Evolutionary conservation across 2,888 invertebrate species (phyloP), one percentile per base, ranked within the genome.

Genomic region (Apamea anceps): DNA sequence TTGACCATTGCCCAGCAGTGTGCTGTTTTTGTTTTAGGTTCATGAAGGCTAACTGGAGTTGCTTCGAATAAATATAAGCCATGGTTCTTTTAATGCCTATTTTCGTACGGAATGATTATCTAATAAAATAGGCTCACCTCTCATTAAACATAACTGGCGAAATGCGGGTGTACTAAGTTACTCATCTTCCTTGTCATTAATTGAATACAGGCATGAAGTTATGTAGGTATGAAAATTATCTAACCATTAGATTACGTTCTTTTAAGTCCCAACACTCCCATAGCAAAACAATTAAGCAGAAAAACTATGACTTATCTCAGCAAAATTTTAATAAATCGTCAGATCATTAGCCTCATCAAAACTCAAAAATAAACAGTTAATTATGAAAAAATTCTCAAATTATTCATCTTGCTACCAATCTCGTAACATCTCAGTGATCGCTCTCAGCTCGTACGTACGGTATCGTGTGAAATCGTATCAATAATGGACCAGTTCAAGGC

Each of bases 391-490:
- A 32, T 18, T 70, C 70, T 42, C 57, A 67, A 75, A 76, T 67
- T 73, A 73, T 79, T 70, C 65, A 25, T 57, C 13, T 37, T 63
- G 68, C 68, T 79, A 51, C 85, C 45, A 74, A 79, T 85, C 85
- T 87, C 81, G 82, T 84, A 78, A 89, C 86, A 88, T 88, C 86
- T 86, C 82, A 76, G 84, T 86, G 83, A 85, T 82, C 88, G 57
- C 63, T 79, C 79, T 88, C 85, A 79, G 84, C 80, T 82, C 82
- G 83, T 84, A 84, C 77, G 73, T 79, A 78, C 63, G 85, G 87
- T 88, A 90, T 92, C 91, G 91, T 93, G 91, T 91, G 91, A 92
- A 93, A 91, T 89, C 81, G 79, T 87, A 85, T 82, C 88, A 86
- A 83, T 89, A 89, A 89, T 87, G 84, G 87, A 79, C 75, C 88